Percentiles rank a stretch among this genome's conserved stretches.
Conservation (phyloP, 2,797 vertebrate genomes). For the Crocidura indochinensis region DNA sequence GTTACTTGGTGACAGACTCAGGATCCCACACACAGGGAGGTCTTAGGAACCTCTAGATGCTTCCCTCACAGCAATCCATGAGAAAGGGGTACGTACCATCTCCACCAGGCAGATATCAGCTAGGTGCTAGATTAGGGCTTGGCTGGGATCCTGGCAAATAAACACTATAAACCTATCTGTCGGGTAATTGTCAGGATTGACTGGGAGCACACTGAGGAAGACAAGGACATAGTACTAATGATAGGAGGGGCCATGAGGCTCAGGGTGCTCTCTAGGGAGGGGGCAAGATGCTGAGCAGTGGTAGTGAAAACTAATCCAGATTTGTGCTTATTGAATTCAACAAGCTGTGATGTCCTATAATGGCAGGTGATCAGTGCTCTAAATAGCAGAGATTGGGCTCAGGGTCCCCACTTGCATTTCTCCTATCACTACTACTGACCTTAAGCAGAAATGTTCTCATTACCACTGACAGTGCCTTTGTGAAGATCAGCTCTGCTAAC, state of each 20-base stretch:
- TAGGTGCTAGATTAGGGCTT: no score
- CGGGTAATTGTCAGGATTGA: not conserved
- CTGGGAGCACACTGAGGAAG: not conserved
- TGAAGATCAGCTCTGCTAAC: not conserved
- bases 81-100: not conserved
- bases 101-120: not conserved
- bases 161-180: not conserved
- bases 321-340: no score
- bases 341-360: no score
- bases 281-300: no score
- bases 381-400: no score
- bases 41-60: not conserved
- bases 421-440: not conserved
- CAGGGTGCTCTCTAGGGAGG: no score
- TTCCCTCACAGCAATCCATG: not conserved
- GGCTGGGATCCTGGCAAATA: not conserved
- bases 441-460: not conserved
- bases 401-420: not conserved
- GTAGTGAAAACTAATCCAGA: no score
- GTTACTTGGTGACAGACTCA: not conserved
- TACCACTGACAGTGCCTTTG: conserved; percentile 67
- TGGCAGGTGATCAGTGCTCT: no score
- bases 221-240: no score
- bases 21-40: not conserved
- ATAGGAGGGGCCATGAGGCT: no score